Conservation (phyloP, 2,113 vertebrate species). For the Calyptommatus sinebrachiatus region DNA sequence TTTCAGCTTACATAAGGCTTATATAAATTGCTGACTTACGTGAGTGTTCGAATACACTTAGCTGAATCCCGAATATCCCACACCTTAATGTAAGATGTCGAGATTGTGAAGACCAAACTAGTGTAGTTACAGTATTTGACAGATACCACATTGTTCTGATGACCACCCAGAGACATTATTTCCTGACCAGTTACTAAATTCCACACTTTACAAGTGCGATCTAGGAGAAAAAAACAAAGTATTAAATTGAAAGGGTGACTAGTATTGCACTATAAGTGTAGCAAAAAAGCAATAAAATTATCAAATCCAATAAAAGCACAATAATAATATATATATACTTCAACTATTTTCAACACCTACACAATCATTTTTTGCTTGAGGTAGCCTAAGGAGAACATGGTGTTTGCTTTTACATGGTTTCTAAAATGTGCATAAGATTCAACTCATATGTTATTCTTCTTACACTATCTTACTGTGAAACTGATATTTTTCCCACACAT, state of each 20-base stretch:
- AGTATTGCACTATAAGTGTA: background rate
- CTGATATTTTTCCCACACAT: too few relatives aligned
- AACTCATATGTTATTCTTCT: too few relatives aligned
- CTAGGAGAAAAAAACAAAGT: constrained; percentile 66
- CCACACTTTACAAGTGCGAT: constrained; percentile 98
- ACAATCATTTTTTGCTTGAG: background rate
- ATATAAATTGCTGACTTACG: constrained; percentile 74
- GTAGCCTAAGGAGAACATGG: background rate
- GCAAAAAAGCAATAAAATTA: background rate
- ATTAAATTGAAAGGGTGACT: background rate
- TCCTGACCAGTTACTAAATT: constrained; percentile 98
- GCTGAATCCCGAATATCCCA: constrained; percentile 98
- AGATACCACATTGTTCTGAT: constrained; percentile 90
- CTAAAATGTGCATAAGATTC: too few relatives aligned
- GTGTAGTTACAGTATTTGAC: constrained; percentile 90
- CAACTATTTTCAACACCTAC: background rate
- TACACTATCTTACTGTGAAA: too few relatives aligned
- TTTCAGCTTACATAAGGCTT: background rate
- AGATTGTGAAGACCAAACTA: constrained; percentile 94
- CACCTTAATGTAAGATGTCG: constrained; percentile 94
- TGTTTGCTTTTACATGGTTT: too few relatives aligned
- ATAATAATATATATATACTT: background rate
- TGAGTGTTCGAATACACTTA: constrained; percentile 91
- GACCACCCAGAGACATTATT: constrained; percentile 90
- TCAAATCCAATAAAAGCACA: background rate